phyloP scores from a whole-genome alignment of 1,140 invertebrate genomes.

The Drosophila ficusphila region DNA sequence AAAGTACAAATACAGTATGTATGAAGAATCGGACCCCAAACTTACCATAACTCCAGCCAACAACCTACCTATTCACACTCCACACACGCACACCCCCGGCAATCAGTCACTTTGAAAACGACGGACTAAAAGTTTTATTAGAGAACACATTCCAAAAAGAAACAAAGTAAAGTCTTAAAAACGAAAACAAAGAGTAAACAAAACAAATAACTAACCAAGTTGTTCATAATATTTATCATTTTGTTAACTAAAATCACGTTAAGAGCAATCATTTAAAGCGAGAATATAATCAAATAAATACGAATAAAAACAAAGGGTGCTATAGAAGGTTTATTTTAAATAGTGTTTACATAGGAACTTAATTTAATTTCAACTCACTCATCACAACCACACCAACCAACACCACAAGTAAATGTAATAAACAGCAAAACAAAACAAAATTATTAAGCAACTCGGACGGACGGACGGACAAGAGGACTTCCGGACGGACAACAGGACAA shows the following conservation, averaged over 20 bases:
- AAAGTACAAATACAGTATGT: constrained; percentile 78
- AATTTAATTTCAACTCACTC: constrained; percentile 55
- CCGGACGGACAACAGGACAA: constrained; percentile 20
- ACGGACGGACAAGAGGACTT: constrained; percentile 27
- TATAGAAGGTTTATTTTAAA: constrained; percentile 84
- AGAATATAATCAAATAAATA: constrained; percentile 56
- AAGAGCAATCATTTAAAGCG: constrained; percentile 44
- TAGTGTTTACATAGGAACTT: constrained; percentile 71
- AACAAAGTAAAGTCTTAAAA: constrained; percentile 80
- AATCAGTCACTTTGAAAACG: constrained; percentile 38
- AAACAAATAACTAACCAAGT: constrained; percentile 46
- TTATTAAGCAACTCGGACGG: constrained; percentile 59
- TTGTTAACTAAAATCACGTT: constrained; percentile 25
- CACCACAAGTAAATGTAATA: constrained; percentile 66
- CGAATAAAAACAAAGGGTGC: constrained; percentile 83
- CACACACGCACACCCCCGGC: constrained; percentile 5
- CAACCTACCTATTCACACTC: constrained; percentile 13
- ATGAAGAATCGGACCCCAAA: constrained; percentile 48
- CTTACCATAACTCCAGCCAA: constrained; percentile 3
- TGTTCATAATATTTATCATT: constrained; percentile 47
- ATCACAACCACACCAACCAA: constrained; percentile 41
- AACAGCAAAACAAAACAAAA: constrained; percentile 75
- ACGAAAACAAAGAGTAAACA: constrained; percentile 53
- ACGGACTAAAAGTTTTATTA: constrained; percentile 65
- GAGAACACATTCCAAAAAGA: constrained; percentile 80